phyloP scores from a whole-genome alignment of 1,140 invertebrate species.

The Venustaconcha ellipsiformis region DNA sequence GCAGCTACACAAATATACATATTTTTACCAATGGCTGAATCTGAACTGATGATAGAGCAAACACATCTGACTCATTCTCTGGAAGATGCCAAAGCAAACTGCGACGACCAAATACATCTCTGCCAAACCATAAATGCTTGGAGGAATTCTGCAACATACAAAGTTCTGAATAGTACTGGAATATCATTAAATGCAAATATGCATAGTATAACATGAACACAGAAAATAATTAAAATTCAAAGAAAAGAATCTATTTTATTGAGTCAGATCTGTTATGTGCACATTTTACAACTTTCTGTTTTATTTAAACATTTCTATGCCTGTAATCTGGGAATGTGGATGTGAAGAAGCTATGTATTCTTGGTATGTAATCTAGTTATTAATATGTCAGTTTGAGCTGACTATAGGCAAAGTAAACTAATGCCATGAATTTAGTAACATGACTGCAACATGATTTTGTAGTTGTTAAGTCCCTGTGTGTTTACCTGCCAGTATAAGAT shows the following conservation, averaged over 20 bases:
- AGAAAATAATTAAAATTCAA: background rate
- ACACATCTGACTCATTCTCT: conserved; percentile 26
- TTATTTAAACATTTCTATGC: no score
- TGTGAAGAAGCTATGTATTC: background rate
- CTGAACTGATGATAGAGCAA: conserved; percentile 60
- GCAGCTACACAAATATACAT: background rate
- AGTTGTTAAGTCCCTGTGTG: background rate
- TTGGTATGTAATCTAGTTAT: background rate
- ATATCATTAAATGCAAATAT: conserved; percentile 1
- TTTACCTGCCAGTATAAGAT: conserved; percentile 75
- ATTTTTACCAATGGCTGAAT: conserved; percentile 41
- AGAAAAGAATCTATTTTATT: conserved; percentile 1
- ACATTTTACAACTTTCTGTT: no score
- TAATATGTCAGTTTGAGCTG: background rate
- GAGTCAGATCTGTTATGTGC: background rate
- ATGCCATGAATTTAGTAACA: background rate
- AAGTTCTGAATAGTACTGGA: background rate
- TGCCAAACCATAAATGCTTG: conserved; percentile 82
- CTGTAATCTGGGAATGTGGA: no score
- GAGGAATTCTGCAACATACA: conserved; percentile 65
- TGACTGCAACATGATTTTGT: background rate
- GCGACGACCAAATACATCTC: conserved; percentile 87
- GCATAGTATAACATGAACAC: background rate
- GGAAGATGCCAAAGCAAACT: conserved; percentile 79
- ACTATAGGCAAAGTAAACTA: background rate